Evolutionary conservation across 2,888 invertebrate genomes (phyloP).

Genomic region (Pachliopta kotzebuea): DNA sequence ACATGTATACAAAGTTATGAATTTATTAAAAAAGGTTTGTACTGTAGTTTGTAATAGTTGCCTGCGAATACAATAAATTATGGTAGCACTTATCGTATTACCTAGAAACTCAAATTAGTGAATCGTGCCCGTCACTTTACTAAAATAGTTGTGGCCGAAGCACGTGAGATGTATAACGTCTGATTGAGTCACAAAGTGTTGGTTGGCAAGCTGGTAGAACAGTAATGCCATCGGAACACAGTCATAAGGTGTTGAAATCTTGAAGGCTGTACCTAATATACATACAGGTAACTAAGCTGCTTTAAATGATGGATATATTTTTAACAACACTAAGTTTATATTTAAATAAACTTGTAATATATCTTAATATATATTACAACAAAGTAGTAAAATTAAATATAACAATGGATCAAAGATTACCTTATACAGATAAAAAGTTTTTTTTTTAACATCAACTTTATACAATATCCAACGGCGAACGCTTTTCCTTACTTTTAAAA

Average conservation of each 20-base stretch:
- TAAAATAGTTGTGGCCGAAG: conserved; percentile 23
- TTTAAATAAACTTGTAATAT: background rate
- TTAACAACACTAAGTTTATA: background rate
- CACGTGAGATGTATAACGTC: conserved; percentile 28
- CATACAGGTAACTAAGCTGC: background rate
- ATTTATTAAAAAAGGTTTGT: background rate
- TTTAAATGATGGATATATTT: background rate
- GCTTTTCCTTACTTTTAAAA: conserved; percentile 14
- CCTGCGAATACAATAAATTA: background rate
- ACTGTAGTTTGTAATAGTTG: background rate
- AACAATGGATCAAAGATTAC: background rate
- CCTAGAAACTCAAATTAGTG: background rate
- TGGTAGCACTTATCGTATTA: background rate
- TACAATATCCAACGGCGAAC: background rate
- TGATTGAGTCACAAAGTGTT: conserved; percentile 29
- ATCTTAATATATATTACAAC: too few species aligned
- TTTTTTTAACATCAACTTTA: background rate
- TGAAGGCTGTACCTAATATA: background rate
- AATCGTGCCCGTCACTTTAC: conserved; percentile 13
- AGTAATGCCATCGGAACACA: background rate
- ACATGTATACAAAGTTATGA: background rate
- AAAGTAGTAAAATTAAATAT: too few species aligned
- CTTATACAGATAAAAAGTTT: background rate
- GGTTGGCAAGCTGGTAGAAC: conserved; percentile 24
- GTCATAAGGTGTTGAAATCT: conserved; percentile 13